Evolutionary conservation across 2,797 vertebrate species (phyloP), one percentile per base, ranked within the genome.

Genomic region (Argyrosomus regius): DNA sequence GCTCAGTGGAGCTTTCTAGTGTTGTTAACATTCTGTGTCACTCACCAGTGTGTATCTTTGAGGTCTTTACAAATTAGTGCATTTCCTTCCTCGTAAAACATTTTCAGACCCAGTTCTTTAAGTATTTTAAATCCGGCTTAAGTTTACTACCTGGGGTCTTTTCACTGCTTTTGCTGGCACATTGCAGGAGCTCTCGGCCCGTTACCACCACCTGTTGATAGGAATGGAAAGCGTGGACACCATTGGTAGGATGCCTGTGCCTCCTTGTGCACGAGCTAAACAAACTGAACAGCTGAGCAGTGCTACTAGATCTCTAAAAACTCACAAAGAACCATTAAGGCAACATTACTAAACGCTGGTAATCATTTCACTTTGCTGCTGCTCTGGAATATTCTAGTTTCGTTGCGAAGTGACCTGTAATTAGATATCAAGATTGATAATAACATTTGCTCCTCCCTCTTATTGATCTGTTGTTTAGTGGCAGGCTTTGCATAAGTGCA

Each of bases 381-480:
- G 16, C 1, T 3, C 35, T 61, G 16, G 12, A 60, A 26, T 56
- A 52, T 78, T 41, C 18, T 4, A 41, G 28, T 12, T 56, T 58
- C 75, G 48, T 39, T 61, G 46, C 49, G 39, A 57, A 78, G 67
- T 76, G 39, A 49, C 7, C 7, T 45, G 66, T 66, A 46, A 57
- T 81, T 46, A 41, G 43, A 74, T 72, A 46, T 63, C 18, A 28
- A 12, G 18, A 58, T 68, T 74, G 58, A 59, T 65, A 39, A 67
- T 52, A 45, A 31, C 22, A 22, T 77, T 56, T 14, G 39, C 59
- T 48, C 7, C 17, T 67, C 45, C 43, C 67, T 16, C 17, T 6
- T 63, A 85, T 87, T 50, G 66, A 87, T 83, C 53, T 49, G 58
- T 71, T 83, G 54, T 71, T 72, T 62, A 67, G 28, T 71, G 13